Base-by-base conservation (phyloP, 2,797 vertebrate genomes). In the Labeo calbasu region DNA sequence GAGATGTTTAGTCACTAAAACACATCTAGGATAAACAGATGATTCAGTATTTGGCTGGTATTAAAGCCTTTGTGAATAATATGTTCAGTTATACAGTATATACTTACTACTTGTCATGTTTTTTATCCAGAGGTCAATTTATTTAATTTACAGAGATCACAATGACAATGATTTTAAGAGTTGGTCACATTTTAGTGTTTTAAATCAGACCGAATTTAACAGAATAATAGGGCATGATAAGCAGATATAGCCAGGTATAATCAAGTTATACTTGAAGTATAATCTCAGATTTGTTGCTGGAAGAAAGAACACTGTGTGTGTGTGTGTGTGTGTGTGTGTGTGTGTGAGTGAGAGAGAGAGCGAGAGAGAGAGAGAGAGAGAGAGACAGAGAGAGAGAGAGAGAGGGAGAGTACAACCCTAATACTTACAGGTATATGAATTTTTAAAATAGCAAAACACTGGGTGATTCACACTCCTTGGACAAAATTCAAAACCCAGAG, bases 391-490 rank as follows among this genome's bases (percentile, higher is more conserved):
- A 43, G 10, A 65, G 7, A 43, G 0, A 28, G 28, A 36, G 28
- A 66, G 28, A 50, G 69, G 25, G 69, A 48, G 7, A 50, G 51
- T 25, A 25, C 19, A 68, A 76, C 68, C 55, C n/a, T 86, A 71
- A 72, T 86, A 89, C 87, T 81, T 77, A 90, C 89, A 91, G 90
- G 90, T 90, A 91, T 82, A 83, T 23, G 65, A 68, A 86, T 40
- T 93, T 90, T 92, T 92, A 92, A 93, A 92, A 89, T 85, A 92
- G 90, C 89, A 85, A 79, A 83, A 87, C 87, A 87, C 66, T 77
- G 17, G 86, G 86, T 90, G 91, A 92, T 86, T 92, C 92, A 91
- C 9, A 59, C 69, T 43, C 9, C 70, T 82, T 25, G 51, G 19
- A 57, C 28, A 12, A 36, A 13, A 55, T 55, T 4, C 1, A 55